A percentile compares a stretch with the other conserved stretches of the same genome.
phyloP scores from a whole-genome alignment of 2,797 vertebrate species.

The Synanceia verrucosa region DNA sequence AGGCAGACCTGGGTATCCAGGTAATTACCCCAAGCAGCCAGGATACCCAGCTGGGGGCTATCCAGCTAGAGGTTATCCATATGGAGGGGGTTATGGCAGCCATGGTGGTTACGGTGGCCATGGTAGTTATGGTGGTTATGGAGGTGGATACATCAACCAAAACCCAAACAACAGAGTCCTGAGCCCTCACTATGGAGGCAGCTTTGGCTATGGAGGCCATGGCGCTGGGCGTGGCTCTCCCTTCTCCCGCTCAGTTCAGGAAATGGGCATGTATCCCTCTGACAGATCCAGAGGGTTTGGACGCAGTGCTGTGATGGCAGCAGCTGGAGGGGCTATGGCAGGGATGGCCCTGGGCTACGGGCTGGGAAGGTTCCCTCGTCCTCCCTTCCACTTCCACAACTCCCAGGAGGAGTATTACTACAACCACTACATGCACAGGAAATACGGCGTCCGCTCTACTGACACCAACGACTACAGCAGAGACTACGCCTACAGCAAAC shows the following conservation, averaged over 20 bases:
- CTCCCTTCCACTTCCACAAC: constrained; percentile 66
- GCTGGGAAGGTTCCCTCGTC: constrained; percentile 72
- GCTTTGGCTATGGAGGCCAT: constrained; percentile 65
- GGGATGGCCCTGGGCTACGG: constrained; percentile 81
- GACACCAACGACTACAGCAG: constrained; percentile 63
- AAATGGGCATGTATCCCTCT: constrained; percentile 65
- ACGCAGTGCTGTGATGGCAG: constrained; percentile 68
- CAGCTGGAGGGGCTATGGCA: constrained; percentile 64
- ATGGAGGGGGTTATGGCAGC: constrained; percentile 30
- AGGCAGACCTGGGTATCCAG: background rate
- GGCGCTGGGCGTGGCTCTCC: constrained; percentile 64
- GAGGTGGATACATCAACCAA: constrained; percentile 72
- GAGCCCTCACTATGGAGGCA: constrained; percentile 76
- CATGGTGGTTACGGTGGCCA: constrained; percentile 31
- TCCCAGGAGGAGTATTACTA: constrained; percentile 73
- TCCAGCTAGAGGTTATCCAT: too few relatives aligned
- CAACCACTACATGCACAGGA: constrained; percentile 79
- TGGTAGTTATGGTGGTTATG: constrained; percentile 15
- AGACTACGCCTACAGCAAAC: constrained; percentile 59
- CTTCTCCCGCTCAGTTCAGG: constrained; percentile 69
- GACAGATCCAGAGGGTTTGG: constrained; percentile 73
- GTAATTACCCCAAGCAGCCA: constrained; percentile 25
- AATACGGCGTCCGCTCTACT: constrained; percentile 61
- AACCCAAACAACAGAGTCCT: constrained; percentile 80
- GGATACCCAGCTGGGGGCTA: constrained; percentile 33